Evolutionary conservation across 2,888 invertebrate species (phyloP).

Genomic region (Bombyx huttoni): DNA sequence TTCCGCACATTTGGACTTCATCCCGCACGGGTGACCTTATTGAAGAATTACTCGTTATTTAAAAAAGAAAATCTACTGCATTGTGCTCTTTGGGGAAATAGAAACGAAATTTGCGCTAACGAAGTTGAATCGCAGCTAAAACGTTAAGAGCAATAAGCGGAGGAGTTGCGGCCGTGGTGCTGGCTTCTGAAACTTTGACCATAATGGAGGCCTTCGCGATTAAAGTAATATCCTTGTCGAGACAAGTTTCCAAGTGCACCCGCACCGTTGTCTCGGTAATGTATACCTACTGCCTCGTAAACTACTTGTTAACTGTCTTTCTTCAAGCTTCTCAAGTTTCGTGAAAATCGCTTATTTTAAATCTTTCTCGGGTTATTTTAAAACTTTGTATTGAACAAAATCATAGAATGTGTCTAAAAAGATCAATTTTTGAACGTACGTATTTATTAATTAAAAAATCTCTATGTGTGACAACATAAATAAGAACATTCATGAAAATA

Average conservation of each 20-base stretch:
- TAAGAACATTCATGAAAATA: background rate
- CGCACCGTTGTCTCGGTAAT: conserved; percentile 19
- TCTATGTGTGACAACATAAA: background rate
- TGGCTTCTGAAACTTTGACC: conserved; percentile 34
- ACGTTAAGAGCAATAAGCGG: conserved; percentile 31
- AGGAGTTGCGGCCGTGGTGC: conserved; percentile 18
- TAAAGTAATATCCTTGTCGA: conserved; percentile 45
- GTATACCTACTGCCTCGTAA: conserved; percentile 21
- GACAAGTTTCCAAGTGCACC: conserved; percentile 31
- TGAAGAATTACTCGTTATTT: conserved; percentile 5
- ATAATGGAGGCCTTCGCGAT: conserved; percentile 47
- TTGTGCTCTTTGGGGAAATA: conserved; percentile 14
- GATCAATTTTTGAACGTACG: background rate
- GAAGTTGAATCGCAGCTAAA: conserved; percentile 1
- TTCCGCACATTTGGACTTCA: conserved; percentile 1
- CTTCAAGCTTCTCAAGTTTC: conserved; percentile 1
- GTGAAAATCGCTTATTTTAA: background rate
- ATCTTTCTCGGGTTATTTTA: background rate
- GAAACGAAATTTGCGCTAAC: conserved; percentile 16
- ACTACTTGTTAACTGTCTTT: conserved; percentile 24
- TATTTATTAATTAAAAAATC: background rate
- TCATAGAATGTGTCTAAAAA: background rate
- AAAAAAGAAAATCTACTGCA: conserved; percentile 19
- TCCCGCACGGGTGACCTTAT: background rate
- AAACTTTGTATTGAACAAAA: background rate